Base-by-base conservation (phyloP, 2,797 vertebrate species). In the Semotilus atromaculatus region DNA sequence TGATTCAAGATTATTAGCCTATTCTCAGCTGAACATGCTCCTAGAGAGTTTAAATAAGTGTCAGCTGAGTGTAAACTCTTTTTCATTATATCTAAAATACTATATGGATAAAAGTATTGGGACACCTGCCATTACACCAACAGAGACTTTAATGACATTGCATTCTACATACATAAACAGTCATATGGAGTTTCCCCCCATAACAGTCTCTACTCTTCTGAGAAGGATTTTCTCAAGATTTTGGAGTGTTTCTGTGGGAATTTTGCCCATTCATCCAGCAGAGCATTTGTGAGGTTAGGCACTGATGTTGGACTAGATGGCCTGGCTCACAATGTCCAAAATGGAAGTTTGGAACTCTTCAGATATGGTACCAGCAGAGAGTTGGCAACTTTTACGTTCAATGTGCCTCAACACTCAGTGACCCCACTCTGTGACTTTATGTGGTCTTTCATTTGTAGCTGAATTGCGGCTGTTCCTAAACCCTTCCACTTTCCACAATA, bases 1-100 rank as follows among this genome's bases (percentile, higher is more conserved):
- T 84, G 74, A 88, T 89, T 89, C 85, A 82, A 80, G 77, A 88
- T 81, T 84, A 88, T 86, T 79, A 88, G 78, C 21, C 83, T 74
- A 72, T 86, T 89, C 58, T 79, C 64, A 80, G 62, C 19, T 36
- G 4, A 71, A 80, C 81, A 76, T 29, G 8, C 72, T 73, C 8
- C 21, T 43, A 58, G n/a, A 51, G 34, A 51, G n/a, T 82, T 84
- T 62, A 45, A 51, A n/a, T 36, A 23, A 55, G 19, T 53, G 29
- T 66, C 11, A 43, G 40, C 5, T 4, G 14, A 48, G 8, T 21
- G 48, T 36, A 36, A 75, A 64, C 4, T 21, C 26, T 31, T 45
- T 13, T 60, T 7, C 13, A 45, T 29, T 73, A 38, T 7, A 76
- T 45, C 70, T 10, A 72, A 72, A 19, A 18, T 29, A 31, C 29